Evolutionary conservation across 1,140 invertebrate species (phyloP), one percentile per base, ranked within the genome.

Genomic region (Eueides isabella): DNA sequence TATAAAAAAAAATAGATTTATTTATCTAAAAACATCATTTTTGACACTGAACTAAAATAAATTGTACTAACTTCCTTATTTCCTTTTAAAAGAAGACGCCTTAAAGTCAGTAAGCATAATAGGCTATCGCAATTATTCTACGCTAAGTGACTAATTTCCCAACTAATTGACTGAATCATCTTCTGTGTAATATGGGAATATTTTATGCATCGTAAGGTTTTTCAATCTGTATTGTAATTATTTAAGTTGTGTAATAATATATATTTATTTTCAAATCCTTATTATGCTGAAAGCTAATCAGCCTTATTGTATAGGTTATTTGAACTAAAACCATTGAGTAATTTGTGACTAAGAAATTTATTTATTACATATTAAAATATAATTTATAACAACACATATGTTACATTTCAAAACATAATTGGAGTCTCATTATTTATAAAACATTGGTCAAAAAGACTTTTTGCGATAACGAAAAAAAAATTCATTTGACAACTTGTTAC

Each of bases 271-370:
- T 23, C 19, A 7, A 19, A 48, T 19, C 19, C 16, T 9, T 7
- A 23, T 48, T 7, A 2, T 23, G 38, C 6, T 9, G 2, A 19
- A 7, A 55, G 5, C 35, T 38, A 7, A 11, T 11, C 11, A 38
- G 11, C 7, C 19, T 44, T 16, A 23, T 26, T 9, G 9, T 55
- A 55, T 55, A 55, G 48, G 48, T 55, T 26, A 55, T 26, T 23
- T 55, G 1, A 55, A 55, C 48, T 55, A 26, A 55, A 55, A 55
- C 48, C 48, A 55, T 55, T 26, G 48, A 55, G 19, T 55, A 19
- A 55, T 7, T 55, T 63, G 61, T 61, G 61, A 63, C 61, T 63
- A 63, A 63, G 61, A 63, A 63, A 30, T 63, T 63, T 63, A 63
- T 63, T 63, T 31, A 63, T 63, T 31, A 63, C 11, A 29, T 31